phyloP scores from a whole-genome alignment of 1,140 invertebrate genomes.

The Marisa cornuarietis region DNA sequence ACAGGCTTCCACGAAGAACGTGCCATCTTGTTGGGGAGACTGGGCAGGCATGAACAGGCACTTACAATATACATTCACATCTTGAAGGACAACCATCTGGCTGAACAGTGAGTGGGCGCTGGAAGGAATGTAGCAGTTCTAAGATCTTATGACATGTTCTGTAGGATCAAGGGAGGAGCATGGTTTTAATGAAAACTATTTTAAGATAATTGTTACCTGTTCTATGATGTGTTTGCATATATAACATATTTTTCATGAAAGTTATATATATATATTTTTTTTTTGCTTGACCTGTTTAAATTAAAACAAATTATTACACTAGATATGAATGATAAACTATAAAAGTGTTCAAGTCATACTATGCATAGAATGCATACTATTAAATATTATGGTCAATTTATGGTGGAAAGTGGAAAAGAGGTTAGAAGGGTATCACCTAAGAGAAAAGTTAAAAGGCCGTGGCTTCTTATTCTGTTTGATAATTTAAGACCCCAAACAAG shows the following conservation, averaged over 20 bases:
- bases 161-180: too few relatives aligned
- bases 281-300: not conserved
- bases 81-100: constrained; percentile 81
- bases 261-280: not conserved
- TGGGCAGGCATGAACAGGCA: constrained; percentile 89
- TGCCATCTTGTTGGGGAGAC: constrained; percentile 87
- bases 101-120: constrained; percentile 70
- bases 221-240: not conserved
- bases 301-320: not conserved
- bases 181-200: too few relatives aligned
- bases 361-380: not conserved
- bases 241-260: not conserved
- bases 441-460: too few relatives aligned
- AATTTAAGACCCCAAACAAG: too few relatives aligned
- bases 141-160: too few relatives aligned
- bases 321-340: not conserved
- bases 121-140: too few relatives aligned
- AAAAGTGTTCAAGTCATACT: not conserved
- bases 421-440: too few relatives aligned
- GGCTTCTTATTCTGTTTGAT: too few relatives aligned
- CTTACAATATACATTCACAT: constrained; percentile 89
- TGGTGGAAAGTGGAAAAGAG: too few relatives aligned
- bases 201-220: not conserved
- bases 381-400: not conserved
- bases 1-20: constrained; percentile 87